phyloP scores from a whole-genome alignment of 2,888 invertebrate species.

The Sisyra terminalis region DNA sequence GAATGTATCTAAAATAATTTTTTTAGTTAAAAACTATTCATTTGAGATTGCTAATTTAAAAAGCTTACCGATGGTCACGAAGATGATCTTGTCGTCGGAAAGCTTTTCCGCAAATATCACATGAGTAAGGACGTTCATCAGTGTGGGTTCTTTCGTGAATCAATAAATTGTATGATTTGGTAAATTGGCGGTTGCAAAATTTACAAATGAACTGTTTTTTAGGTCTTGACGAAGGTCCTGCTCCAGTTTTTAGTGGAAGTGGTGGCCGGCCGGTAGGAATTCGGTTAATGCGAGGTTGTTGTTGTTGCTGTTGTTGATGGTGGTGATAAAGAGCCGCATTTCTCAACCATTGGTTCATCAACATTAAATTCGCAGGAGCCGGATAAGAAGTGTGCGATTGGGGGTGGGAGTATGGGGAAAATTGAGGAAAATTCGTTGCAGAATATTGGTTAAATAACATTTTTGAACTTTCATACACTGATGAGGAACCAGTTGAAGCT shows the following conservation, averaged over 20 bases:
- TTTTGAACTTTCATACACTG: no score
- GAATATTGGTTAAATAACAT: no score
- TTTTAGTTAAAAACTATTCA: neutral
- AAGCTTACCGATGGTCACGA: slow-evolving; percentile 65
- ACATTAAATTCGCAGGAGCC: slow-evolving; percentile 29
- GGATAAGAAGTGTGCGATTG: slow-evolving; percentile 5
- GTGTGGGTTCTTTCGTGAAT: slow-evolving; percentile 97
- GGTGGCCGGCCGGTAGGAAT: slow-evolving; percentile 37
- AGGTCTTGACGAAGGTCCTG: slow-evolving; percentile 38
- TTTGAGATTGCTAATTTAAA: neutral
- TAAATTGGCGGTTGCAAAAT: slow-evolving; percentile 93
- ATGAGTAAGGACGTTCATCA: slow-evolving; percentile 89
- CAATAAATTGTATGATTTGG: slow-evolving; percentile 92
- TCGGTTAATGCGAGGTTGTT: slow-evolving; percentile 19
- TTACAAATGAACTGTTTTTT: slow-evolving; percentile 92
- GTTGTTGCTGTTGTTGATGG: slow-evolving; percentile 27
- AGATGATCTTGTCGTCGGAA: slow-evolving; percentile 91
- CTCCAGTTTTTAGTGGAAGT: slow-evolving; percentile 28
- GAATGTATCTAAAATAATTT: slow-evolving; percentile 66
- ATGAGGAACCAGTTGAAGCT: no score
- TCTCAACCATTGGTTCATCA: slow-evolving; percentile 60
- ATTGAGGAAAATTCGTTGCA: no score
- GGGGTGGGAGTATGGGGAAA: neutral
- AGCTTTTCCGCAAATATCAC: slow-evolving; percentile 91
- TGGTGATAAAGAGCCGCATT: slow-evolving; percentile 53